Evolutionary conservation across 1,140 invertebrate species (phyloP).

Genomic region (Vanessa atalanta): DNA sequence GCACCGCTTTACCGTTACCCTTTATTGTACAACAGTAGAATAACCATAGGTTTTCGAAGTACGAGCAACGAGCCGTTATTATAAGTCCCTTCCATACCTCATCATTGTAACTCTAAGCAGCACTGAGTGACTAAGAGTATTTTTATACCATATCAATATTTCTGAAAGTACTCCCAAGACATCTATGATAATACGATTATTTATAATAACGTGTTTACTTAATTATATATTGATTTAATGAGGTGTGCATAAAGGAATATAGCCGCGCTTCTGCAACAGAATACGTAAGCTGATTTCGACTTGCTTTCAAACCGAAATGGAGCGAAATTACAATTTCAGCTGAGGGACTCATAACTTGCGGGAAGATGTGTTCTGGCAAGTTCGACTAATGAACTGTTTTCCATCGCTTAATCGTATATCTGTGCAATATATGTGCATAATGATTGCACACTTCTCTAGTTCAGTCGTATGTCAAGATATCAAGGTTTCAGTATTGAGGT

Average conservation of each 20-base stretch:
- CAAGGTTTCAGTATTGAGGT: no score
- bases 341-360: slow-evolving; percentile 34
- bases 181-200: no score
- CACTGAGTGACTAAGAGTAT: no score
- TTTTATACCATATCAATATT: no score
- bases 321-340: slow-evolving; percentile 36
- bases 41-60: no score
- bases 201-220: no score
- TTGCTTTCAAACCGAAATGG: slow-evolving; percentile 32
- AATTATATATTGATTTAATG: background rate
- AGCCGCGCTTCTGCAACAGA: slow-evolving; percentile 21
- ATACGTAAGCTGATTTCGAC: slow-evolving; percentile 31
- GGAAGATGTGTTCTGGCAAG: slow-evolving; percentile 34
- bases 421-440: slow-evolving; percentile 12
- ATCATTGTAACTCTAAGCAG: no score
- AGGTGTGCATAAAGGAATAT: slow-evolving; percentile 12
- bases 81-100: no score
- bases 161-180: no score
- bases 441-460: background rate
- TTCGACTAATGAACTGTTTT: slow-evolving; percentile 35
- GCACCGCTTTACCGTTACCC: no score
- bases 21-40: no score
- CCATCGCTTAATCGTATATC: slow-evolving; percentile 12
- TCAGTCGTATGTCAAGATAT: background rate
- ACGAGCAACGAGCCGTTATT: no score